Conservation (phyloP, 2,797 vertebrate genomes). For the Sebastes goodei region DNA sequence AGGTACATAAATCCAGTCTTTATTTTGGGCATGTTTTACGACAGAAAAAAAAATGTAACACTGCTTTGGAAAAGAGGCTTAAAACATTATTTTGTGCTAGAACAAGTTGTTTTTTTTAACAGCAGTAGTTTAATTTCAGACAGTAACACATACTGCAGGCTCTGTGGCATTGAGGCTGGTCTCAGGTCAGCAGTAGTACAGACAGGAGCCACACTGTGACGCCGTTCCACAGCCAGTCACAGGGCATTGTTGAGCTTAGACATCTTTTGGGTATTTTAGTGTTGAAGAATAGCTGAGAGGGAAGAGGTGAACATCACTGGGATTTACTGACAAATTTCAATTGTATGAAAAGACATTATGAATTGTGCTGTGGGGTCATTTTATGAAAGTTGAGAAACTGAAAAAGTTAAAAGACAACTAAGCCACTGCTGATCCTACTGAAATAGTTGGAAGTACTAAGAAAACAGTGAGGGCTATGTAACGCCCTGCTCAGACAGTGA, state of each 20-base stretch:
- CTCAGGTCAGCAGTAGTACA: not conserved
- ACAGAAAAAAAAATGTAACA: constrained; percentile 26
- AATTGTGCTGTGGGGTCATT: not conserved
- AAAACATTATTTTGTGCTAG: not conserved
- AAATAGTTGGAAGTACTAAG: not conserved
- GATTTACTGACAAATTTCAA: constrained; percentile 13
- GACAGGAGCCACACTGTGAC: not conserved
- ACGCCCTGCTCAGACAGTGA: not conserved
- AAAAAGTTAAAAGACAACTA: not conserved
- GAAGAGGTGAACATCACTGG: not conserved
- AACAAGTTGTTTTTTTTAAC: constrained; percentile 6
- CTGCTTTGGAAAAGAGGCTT: constrained; percentile 15
- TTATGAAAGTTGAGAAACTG: not conserved
- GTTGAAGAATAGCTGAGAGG: constrained; percentile 14
- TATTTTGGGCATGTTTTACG: constrained; percentile 53
- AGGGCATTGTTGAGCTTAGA: constrained; percentile 36
- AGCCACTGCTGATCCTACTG: constrained; percentile 3
- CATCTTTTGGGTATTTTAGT: constrained; percentile 33
- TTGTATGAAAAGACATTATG: not conserved
- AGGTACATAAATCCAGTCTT: constrained; percentile 50
- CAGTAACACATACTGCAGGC: not conserved
- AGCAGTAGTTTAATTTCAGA: constrained; percentile 2
- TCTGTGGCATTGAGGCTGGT: not conserved
- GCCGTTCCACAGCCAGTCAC: not conserved
- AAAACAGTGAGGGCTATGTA: not conserved